Conservation (phyloP, 2,888 invertebrate genomes). For the Torymus tubicola region DNA sequence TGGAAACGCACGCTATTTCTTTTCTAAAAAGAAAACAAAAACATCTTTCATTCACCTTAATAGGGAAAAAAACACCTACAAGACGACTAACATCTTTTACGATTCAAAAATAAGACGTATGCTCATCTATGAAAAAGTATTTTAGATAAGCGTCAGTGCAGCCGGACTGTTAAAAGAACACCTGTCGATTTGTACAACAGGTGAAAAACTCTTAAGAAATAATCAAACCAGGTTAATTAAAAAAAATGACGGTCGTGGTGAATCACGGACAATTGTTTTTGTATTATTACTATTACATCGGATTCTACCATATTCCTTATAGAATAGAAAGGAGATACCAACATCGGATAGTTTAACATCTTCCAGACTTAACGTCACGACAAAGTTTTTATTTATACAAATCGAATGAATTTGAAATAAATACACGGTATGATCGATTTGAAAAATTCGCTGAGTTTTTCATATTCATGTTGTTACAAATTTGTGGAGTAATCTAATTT, state of each 20-base stretch:
- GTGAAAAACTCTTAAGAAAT: slow-evolving; percentile 14
- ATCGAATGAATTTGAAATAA: slow-evolving; percentile 45
- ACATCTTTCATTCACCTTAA: slow-evolving; percentile 14
- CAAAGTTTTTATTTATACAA: slow-evolving; percentile 47
- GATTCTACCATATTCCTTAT: slow-evolving; percentile 75
- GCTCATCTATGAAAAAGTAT: slow-evolving; percentile 45
- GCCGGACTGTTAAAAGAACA: slow-evolving; percentile 32
- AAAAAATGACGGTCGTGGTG: slow-evolving; percentile 62
- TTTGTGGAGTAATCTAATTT: too few relatives aligned
- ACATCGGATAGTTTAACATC: slow-evolving; percentile 40
- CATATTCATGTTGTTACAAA: neutral
- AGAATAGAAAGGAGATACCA: slow-evolving; percentile 67
- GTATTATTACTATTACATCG: slow-evolving; percentile 66
- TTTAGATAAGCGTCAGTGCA: slow-evolving; percentile 34
- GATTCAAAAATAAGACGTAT: neutral
- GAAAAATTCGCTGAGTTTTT: neutral
- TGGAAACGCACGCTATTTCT: slow-evolving; percentile 12
- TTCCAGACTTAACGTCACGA: slow-evolving; percentile 27
- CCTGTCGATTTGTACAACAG: slow-evolving; percentile 29
- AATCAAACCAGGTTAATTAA: slow-evolving; percentile 30
- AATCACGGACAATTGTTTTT: slow-evolving; percentile 63
- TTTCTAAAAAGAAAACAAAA: slow-evolving; percentile 35
- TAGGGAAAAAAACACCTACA: slow-evolving; percentile 5
- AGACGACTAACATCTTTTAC: slow-evolving; percentile 10
- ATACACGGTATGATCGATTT: slow-evolving; percentile 40